Base-by-base conservation (phyloP, 1,140 invertebrate species). In the Vanessa tameamea region DNA sequence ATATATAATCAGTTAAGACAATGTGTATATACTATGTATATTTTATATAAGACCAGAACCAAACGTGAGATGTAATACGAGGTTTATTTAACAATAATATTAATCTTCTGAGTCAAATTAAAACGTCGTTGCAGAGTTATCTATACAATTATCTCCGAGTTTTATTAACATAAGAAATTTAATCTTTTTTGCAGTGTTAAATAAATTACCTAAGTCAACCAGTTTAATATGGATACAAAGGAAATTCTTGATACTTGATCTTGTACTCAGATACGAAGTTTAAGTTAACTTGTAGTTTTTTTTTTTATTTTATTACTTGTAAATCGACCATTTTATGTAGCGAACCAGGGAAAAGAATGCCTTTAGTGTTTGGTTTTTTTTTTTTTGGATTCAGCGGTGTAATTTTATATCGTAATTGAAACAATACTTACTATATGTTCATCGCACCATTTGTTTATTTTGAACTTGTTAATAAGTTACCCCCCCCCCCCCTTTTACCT, bases 151-250 rank as follows among this genome's bases (percentile, higher is more conserved):
- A 73, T 70, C 71, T 72, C 50, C 26, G 5, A 43, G 50, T 77
- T 70, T 69, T 75, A 70, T 75, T 67, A 70, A 73, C 68, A 66
- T 55, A 65, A 65, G 65, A 61, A 77, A 77, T 77, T 77, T 61
- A 51, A 77, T 73, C 51, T 72, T 70, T 77, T 64, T 66, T 51
- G 12, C 15, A 31, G 48, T 50, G 51, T 66, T 51, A 59, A 59
- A 77, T 77, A 69, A 77, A 73, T 73, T 75, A 61, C 53, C 15
- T 53, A 57, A 57, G 20, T 57, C n/a, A 55, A 31, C 55, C 55
- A 14, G 20, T 59, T 61, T 15, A 15, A 61, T 37, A 37, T 57
- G 53, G 53, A 37, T 37, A 61, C 14, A 61, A 61, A 37, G 57
- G 4, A 7, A 61, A 61, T 61, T 37, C 13, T 15, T 37, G 57